These are phyloP conservation scores for Andrena trimmerana DNA, from an alignment of 2,888 invertebrate species.

Conservation along the genomic window DNA sequence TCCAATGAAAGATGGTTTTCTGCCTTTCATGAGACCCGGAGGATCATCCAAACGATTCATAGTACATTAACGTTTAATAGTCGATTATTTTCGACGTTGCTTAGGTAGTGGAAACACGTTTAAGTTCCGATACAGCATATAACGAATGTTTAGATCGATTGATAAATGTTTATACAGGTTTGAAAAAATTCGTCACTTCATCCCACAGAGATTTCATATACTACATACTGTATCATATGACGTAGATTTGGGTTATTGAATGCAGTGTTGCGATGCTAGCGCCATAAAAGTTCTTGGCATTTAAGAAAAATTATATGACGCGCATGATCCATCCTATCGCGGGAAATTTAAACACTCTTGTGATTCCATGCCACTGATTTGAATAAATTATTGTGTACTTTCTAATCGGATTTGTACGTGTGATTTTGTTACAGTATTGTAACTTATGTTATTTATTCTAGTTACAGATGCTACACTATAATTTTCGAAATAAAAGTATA, in stretches of 20 bases:
- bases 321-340: neutral
- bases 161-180: neutral
- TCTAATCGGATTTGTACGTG: too few species aligned
- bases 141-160: neutral
- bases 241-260: neutral
- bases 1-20: constrained; percentile 82
- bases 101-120: constrained; percentile 5
- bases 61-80: constrained; percentile 71
- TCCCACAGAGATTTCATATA: neutral
- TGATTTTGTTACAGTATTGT: too few species aligned
- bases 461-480: too few species aligned
- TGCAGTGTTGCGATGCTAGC: neutral
- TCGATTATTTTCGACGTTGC: constrained; percentile 34
- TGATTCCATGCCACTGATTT: too few species aligned
- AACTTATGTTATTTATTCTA: too few species aligned
- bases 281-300: neutral
- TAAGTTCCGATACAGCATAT: neutral
- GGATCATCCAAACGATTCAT: constrained; percentile 83
- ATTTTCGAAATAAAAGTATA: too few species aligned
- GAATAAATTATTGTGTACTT: neutral
- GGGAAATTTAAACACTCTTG: neutral
- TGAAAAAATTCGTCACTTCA: neutral
- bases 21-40: constrained; percentile 79
- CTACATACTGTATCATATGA: constrained; percentile 20
- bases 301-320: neutral